Percentiles rank a stretch among this genome's conserved stretches.
Conservation (phyloP, 2,113 vertebrate species). For the Delphinapterus leucas region DNA sequence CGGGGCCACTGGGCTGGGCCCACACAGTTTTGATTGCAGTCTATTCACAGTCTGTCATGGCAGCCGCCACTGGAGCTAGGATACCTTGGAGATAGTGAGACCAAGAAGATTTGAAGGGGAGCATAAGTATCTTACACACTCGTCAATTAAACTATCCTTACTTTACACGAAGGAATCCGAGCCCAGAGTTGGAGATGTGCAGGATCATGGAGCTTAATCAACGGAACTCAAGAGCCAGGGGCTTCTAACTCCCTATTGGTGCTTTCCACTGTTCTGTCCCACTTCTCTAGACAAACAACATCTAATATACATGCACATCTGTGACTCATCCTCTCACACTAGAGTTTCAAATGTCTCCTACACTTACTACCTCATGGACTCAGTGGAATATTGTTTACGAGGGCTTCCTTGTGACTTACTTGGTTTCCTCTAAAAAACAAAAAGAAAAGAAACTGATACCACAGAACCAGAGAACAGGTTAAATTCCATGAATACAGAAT, state of each 20-base stretch:
- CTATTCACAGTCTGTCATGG: neutral
- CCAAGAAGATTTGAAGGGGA: neutral
- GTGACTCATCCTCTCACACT: neutral
- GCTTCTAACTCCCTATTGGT: neutral
- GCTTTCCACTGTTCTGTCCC: neutral
- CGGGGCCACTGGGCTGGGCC: neutral
- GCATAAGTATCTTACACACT: neutral
- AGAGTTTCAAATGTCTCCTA: neutral
- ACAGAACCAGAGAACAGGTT: neutral
- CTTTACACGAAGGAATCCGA: neutral
- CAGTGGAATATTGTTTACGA: neutral
- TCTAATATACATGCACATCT: accelerated
- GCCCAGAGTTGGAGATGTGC: neutral
- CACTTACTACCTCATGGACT: neutral
- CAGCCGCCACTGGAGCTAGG: neutral
- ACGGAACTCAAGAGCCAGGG: neutral
- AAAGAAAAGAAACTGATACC: neutral
- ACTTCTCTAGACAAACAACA: neutral
- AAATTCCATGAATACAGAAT: neutral
- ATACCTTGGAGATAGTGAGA: neutral
- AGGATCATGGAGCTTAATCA: neutral
- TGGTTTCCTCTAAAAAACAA: neutral
- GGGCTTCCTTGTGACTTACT: neutral
- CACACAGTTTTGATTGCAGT: neutral
- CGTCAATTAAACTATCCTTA: neutral